A percentile compares a stretch with the other conserved stretches of the same genome.
Conservation (phyloP, 1,140 invertebrate genomes). For the Carposina sasakii region DNA sequence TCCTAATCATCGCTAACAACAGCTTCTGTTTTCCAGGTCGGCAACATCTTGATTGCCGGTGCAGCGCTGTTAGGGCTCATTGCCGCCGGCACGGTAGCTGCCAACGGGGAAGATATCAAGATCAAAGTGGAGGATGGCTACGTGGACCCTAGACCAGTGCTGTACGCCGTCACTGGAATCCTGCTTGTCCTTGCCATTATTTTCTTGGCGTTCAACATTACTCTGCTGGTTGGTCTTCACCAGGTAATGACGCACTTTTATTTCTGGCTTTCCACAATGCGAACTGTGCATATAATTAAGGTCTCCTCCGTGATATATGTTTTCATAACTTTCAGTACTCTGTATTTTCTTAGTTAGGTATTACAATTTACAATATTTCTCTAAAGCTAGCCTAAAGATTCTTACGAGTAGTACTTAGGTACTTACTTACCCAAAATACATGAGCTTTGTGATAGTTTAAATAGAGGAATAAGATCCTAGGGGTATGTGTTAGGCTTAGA, state of each 20-base stretch:
- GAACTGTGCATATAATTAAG: too few relatives aligned
- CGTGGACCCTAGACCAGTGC: too few relatives aligned
- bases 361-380: not conserved
- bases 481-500: too few relatives aligned
- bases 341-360: not conserved
- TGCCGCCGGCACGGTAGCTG: not conserved
- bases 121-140: not conserved
- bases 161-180: slow-evolving; percentile 7
- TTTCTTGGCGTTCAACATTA: slow-evolving; percentile 22
- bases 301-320: too few relatives aligned
- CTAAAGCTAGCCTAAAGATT: not conserved
- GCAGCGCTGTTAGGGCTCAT: slow-evolving; percentile 4
- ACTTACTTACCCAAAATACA: too few relatives aligned
- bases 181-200: slow-evolving; percentile 13
- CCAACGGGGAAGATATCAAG: not conserved
- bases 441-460: too few relatives aligned
- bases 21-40: slow-evolving; percentile 17
- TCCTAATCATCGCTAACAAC: too few relatives aligned
- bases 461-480: too few relatives aligned
- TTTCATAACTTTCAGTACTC: too few relatives aligned
- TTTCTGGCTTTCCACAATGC: too few relatives aligned
- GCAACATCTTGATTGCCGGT: not conserved
- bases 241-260: too few relatives aligned
- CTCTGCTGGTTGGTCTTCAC: slow-evolving; percentile 32
- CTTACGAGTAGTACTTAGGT: not conserved